Base-by-base conservation (phyloP, 2,113 vertebrate genomes). In the Gambusia holbrooki region DNA sequence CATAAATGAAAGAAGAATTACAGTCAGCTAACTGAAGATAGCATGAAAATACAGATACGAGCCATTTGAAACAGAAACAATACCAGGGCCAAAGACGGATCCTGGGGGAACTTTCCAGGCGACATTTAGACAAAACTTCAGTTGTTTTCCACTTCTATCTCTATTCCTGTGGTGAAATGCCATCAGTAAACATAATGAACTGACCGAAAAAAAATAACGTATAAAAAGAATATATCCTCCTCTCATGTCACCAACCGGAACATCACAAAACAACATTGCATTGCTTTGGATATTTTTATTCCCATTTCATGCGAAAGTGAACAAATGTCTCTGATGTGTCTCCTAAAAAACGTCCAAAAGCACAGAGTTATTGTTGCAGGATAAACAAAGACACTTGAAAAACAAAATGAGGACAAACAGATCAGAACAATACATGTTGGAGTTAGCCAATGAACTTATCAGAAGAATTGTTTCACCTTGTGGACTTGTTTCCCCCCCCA, bases 121-220 rank as follows among this genome's bases (percentile, higher is more conserved):
- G 82, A 68, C 27, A 22, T 71, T 82, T 73, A 48, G 62, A 62
- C 30, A 61, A 27, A 30, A 27, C n/a, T 14, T 64, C 0, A 2
- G 62, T 22, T 30, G 29, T 33, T 62, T 54, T 30, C 14, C 37
- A 30, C 10, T 25, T 42, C 27, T 14, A 29, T 35, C 29, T 37
- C 17, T 35, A 45, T 65, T 87, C 76, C 64, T 64, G 71, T 79
- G 77, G 74, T 79, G 78, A 82, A 82, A 87, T 48, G 84, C 66
- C 78, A 87, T 82, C 74, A 77, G 61, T 62, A 75, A 72, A 79
- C 42, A 58, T 7, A 37, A 80, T 67, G 35, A 75, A 54, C 25
- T 73, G 22, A 63, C 65, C 5, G 4, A 73, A 30, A 77, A 77
- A 35, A 30, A 25, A 71, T 62, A 78, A 9, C 5, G n/a, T 1